Conservation (phyloP, 2,113 vertebrate species). For the Phocoena phocoena region DNA sequence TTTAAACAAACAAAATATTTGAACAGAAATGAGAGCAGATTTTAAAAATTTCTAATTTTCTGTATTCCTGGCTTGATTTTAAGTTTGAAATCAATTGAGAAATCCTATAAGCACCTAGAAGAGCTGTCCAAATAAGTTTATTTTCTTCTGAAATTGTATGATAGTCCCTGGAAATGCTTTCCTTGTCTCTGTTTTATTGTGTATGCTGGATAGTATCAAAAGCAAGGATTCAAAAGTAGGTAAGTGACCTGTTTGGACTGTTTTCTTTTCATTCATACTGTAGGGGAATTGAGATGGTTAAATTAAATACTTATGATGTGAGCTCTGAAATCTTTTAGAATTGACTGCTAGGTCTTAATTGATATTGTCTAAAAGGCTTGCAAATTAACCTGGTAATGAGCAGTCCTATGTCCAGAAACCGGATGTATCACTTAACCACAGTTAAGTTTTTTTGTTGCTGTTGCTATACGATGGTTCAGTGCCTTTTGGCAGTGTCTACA, state of each 20-base stretch:
- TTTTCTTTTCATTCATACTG: neutral
- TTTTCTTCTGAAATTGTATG: neutral
- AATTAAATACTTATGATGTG: neutral
- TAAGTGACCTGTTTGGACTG: neutral
- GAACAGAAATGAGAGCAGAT: neutral
- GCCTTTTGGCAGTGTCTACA: constrained; percentile 9
- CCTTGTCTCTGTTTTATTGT: neutral
- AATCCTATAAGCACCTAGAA: neutral
- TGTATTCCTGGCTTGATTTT: neutral
- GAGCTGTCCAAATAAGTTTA: neutral
- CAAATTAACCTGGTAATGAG: neutral
- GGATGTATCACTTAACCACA: constrained; percentile 46
- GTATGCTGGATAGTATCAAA: neutral
- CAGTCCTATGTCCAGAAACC: neutral
- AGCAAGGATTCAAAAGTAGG: neutral
- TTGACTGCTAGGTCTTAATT: neutral
- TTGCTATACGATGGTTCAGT: neutral
- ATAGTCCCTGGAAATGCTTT: neutral
- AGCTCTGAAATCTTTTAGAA: neutral
- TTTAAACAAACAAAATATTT: neutral
- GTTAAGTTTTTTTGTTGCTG: constrained; percentile 7
- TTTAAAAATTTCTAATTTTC: neutral
- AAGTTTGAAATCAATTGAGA: neutral
- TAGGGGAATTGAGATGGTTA: neutral
- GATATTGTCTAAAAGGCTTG: neutral